phyloP scores from a whole-genome alignment of 2,797 vertebrate genomes.

The Lagorchestes hirsutus region DNA sequence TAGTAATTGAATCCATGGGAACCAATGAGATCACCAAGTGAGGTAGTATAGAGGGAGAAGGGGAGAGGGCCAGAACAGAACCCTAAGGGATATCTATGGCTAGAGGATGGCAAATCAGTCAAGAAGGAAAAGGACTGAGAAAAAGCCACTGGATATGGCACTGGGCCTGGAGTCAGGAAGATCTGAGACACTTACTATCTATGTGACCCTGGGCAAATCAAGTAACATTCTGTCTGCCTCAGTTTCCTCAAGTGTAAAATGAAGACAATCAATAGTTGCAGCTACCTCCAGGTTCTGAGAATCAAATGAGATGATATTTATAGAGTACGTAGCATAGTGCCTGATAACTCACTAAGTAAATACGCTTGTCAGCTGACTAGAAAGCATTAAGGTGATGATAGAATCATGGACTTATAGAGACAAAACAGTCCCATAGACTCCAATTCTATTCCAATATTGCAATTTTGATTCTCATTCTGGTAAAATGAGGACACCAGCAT shows the following conservation, averaged over 20 bases:
- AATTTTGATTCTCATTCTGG: not conserved
- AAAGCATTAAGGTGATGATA: not conserved
- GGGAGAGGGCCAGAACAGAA: not conserved
- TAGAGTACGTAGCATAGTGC: not conserved
- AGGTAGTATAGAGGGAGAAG: not conserved
- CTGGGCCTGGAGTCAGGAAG: not conserved
- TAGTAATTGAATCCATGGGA: not conserved
- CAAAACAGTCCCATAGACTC: not conserved
- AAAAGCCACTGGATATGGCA: not conserved
- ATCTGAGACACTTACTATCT: not conserved
- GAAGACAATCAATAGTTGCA: rapidly evolving
- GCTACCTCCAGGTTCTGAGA: not conserved
- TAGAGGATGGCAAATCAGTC: not conserved
- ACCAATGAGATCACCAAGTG: not conserved
- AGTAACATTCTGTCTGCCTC: not conserved
- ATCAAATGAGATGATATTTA: not conserved
- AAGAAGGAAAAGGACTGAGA: not conserved
- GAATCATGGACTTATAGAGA: not conserved
- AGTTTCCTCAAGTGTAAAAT: not conserved
- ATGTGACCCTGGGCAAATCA: not conserved
- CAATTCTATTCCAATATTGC: not conserved
- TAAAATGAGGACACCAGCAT: not conserved
- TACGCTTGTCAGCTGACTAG: not conserved
- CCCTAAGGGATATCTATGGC: not conserved
- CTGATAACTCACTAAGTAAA: not conserved